phyloP scores from a whole-genome alignment of 1,140 invertebrate species.

The Saccostrea echinata region DNA sequence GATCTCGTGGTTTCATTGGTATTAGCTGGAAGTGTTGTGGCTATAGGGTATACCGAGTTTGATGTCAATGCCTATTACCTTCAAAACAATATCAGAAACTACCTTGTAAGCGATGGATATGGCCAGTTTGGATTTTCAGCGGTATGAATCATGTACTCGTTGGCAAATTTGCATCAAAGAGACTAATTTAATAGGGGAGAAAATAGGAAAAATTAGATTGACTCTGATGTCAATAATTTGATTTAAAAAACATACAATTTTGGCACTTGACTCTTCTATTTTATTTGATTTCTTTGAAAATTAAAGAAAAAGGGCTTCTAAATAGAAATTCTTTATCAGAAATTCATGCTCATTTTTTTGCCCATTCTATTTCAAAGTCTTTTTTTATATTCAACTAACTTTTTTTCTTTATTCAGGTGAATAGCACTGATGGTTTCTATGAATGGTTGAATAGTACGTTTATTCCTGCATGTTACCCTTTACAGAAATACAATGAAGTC shows the following conservation, averaged over 20 bases:
- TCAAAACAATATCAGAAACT: constrained; percentile 51
- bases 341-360: background rate
- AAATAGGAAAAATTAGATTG: too few species aligned
- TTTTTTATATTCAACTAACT: background rate
- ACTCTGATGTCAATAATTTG: too few species aligned
- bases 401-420: background rate
- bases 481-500: constrained; percentile 53
- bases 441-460: constrained; percentile 60
- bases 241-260: too few species aligned
- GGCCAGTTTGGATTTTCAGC: constrained; percentile 15
- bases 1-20: constrained; percentile 46
- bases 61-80: constrained; percentile 53
- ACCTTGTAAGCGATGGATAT: constrained; percentile 32
- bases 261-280: too few species aligned
- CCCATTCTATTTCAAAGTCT: background rate
- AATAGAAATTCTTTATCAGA: too few species aligned
- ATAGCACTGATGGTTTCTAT: background rate
- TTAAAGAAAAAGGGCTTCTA: too few species aligned
- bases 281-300: too few species aligned
- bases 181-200: too few species aligned
- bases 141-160: background rate
- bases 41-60: constrained; percentile 56
- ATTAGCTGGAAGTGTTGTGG: constrained; percentile 40
- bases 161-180: too few species aligned
- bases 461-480: constrained; percentile 60